Base-by-base conservation (phyloP, 2,797 vertebrate genomes). In the Eutrigla gurnardus region DNA sequence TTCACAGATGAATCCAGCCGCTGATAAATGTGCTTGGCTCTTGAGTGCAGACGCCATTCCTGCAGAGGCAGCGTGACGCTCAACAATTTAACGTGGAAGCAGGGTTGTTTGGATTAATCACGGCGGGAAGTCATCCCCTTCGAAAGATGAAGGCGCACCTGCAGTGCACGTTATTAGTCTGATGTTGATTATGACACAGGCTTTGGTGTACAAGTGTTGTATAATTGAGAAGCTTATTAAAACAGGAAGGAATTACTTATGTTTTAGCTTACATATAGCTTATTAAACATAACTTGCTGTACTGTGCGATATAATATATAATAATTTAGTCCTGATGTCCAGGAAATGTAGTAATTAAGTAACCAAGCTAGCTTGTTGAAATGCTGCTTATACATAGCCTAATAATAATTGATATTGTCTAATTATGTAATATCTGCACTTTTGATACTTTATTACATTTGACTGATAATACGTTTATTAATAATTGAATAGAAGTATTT, bases 201-300 rank as follows among this genome's bases (percentile, higher is more conserved):
- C 11, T 59, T 43, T 32, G 12, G 18, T 39, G 17, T 59, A 37
- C 36, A 40, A 18, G 37, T 25, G 15, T n/a, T 55, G 8, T 17
- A 36, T 50, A 54, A 9, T 15, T 18, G 4, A 35, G 36, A 5
- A 58, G 36, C 36, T 39, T 12, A 58, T 58, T 40, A 40, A 12
- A 58, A n/a, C 58, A 60, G 58, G n/a, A 42, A 13, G 58, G 40
- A 43, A 43, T 7, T 33, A 43, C 25, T 61, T 43, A 43, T 60
- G 10, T n/a, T 58, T 58, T 39, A 58, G 55, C 54, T 55, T 9
- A 17, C 13, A 40, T 40, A 6, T 40, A 40, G n/a, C 36, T 40
- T 58, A 40, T n/a, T 58, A 58, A 57, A 57, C 35, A 33, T 53
- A 33, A 6, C 35, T 10, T 57, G 17, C 53, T 55, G 15, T 36